Conservation (phyloP, 2,888 invertebrate genomes). For the Nomada fucata region DNA sequence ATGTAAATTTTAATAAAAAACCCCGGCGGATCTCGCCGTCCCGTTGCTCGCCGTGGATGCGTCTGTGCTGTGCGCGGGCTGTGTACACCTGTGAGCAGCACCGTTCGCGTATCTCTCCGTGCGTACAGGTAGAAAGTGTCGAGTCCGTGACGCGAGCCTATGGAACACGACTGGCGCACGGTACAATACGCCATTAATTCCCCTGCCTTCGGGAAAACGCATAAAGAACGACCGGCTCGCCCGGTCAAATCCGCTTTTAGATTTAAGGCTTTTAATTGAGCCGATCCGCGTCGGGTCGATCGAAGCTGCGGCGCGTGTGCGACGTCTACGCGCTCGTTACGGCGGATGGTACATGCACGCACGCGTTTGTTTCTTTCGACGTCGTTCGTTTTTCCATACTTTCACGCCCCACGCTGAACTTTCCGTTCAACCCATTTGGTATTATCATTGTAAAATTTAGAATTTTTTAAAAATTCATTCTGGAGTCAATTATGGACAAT, state of each 20-base stretch:
- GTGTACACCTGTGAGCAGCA: background rate
- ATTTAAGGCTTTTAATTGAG: constrained; percentile 50
- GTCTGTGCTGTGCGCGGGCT: too few species aligned
- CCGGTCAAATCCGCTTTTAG: constrained; percentile 50
- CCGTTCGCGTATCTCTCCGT: background rate
- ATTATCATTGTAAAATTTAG: too few species aligned
- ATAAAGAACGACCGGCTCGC: constrained; percentile 38
- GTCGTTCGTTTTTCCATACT: too few species aligned
- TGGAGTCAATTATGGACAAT: too few species aligned
- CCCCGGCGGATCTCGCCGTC: constrained; percentile 26
- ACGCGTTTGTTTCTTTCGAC: too few species aligned
- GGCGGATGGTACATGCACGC: too few species aligned
- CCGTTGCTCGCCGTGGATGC: too few species aligned
- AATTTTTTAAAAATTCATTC: too few species aligned
- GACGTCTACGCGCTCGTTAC: too few species aligned
- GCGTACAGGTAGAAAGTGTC: background rate
- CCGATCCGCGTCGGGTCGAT: background rate
- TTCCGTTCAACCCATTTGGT: too few species aligned
- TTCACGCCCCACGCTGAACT: too few species aligned
- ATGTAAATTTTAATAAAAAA: constrained; percentile 72
- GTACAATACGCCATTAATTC: constrained; percentile 56
- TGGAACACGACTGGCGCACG: background rate
- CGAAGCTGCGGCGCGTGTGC: too few species aligned
- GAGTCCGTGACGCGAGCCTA: background rate
- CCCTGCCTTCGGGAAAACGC: constrained; percentile 41